Evolutionary conservation across 2,113 vertebrate species (phyloP).

Genomic region (Hirundichthys speculiger): DNA sequence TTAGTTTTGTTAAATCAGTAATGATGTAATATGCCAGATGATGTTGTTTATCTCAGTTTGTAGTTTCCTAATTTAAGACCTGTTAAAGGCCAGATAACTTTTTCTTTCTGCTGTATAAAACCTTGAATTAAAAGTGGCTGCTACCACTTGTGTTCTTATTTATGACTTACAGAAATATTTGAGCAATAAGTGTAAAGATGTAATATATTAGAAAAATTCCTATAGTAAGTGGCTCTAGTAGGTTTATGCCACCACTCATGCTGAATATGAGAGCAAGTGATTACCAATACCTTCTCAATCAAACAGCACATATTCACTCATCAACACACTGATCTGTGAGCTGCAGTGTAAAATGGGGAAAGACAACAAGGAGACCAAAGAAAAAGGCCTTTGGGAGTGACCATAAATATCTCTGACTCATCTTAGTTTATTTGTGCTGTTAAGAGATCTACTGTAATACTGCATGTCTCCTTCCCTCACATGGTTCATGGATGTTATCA

Average conservation of each 20-base stretch:
- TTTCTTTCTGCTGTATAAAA: too few species aligned
- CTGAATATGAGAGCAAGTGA: constrained; percentile 58
- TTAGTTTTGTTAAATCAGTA: too few species aligned
- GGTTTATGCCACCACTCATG: constrained; percentile 50
- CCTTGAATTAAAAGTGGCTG: too few species aligned
- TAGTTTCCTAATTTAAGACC: too few species aligned
- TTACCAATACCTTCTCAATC: constrained; percentile 54
- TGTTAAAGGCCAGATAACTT: too few species aligned
- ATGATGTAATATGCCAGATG: too few species aligned
- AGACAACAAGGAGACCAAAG: constrained; percentile 39
- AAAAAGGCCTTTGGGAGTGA: constrained; percentile 63
- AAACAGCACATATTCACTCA: constrained; percentile 68
- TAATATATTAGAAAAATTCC: constrained; percentile 10
- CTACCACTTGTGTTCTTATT: too few species aligned
- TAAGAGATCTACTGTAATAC: constrained; percentile 58
- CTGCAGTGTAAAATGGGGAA: constrained; percentile 41
- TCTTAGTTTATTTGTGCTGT: constrained; percentile 68
- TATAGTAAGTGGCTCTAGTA: constrained; percentile 1
- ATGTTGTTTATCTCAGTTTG: too few species aligned
- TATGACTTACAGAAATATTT: constrained; percentile 1
- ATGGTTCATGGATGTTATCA: constrained; percentile 19
- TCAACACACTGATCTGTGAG: constrained; percentile 38
- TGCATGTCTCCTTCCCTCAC: constrained; percentile 21
- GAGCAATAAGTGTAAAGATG: neutral
- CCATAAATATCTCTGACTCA: constrained; percentile 80